Percentiles rank a stretch among this genome's conserved stretches.
These are phyloP conservation scores for Sebastes vulpes DNA, from an alignment of 2,797 vertebrate species.

Conservation along the genomic window DNA sequence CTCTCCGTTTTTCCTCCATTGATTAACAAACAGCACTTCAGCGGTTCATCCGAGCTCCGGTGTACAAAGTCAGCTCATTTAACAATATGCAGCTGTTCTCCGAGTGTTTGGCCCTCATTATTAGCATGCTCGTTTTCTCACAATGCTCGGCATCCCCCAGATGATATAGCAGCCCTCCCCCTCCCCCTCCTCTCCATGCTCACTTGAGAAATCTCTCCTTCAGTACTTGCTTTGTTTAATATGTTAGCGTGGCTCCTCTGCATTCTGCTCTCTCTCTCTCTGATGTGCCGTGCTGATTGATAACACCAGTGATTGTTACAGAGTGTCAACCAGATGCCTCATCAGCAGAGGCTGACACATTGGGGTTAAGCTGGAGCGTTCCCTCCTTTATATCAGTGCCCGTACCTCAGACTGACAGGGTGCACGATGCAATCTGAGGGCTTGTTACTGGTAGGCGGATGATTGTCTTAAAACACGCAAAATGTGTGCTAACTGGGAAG, in stretches of 20 bases:
- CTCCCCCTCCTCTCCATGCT: neutral
- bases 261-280: slow-evolving; percentile 32
- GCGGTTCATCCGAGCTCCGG: slow-evolving; percentile 37
- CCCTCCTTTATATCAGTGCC: slow-evolving; percentile 31
- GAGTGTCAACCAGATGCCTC: slow-evolving; percentile 75
- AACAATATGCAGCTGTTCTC: slow-evolving; percentile 51
- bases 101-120: slow-evolving; percentile 70
- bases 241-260: slow-evolving; percentile 50
- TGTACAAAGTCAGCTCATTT: slow-evolving; percentile 67
- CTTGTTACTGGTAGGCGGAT: slow-evolving; percentile 11
- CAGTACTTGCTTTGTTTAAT: slow-evolving; percentile 58
- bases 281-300: slow-evolving; percentile 79
- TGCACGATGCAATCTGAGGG: slow-evolving; percentile 16
- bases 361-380: slow-evolving; percentile 67
- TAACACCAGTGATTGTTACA: slow-evolving; percentile 72
- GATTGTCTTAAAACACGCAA: slow-evolving; percentile 50
- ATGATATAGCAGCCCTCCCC: slow-evolving; percentile 41
- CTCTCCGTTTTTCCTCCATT: slow-evolving; percentile 36
- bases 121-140: slow-evolving; percentile 70
- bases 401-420: slow-evolving; percentile 43
- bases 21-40: slow-evolving; percentile 69
- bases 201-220: slow-evolving; percentile 52
- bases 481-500: slow-evolving; percentile 16
- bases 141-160: slow-evolving; percentile 52
- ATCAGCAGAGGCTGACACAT: slow-evolving; percentile 77